Evolutionary conservation across 1,140 invertebrate species (phyloP).

Genomic region (Drosophila navojoa): DNA sequence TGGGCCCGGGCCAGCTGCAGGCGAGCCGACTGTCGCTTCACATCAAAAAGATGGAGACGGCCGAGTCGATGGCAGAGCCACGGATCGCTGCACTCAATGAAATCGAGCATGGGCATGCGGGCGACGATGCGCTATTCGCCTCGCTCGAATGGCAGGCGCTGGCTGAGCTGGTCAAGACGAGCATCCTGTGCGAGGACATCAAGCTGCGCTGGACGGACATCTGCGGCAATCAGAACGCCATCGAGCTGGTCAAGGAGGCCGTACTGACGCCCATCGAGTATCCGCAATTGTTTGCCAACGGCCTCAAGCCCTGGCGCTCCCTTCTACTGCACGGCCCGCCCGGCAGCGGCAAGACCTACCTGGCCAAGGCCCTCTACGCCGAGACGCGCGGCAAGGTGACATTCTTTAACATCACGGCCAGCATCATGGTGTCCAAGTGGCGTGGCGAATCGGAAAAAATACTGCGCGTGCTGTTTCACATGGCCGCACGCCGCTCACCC

Average conservation of each 20-base stretch:
- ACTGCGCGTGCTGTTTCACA: constrained; percentile 91
- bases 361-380: constrained; percentile 94
- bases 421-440: constrained; percentile 96
- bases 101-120: constrained; percentile 64
- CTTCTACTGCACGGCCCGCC: constrained; percentile 94
- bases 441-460: constrained; percentile 97
- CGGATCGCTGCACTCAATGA: constrained; percentile 44
- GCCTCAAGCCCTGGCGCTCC: constrained; percentile 93
- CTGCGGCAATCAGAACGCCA: constrained; percentile 91
- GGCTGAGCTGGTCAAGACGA: constrained; percentile 70
- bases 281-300: constrained; percentile 91
- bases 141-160: constrained; percentile 71
- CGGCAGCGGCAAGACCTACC: constrained; percentile 92
- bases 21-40: constrained; percentile 42
- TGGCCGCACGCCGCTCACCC: constrained; percentile 95
- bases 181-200: constrained; percentile 61
- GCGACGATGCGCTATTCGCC: constrained; percentile 57
- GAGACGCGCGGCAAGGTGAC: constrained; percentile 90
- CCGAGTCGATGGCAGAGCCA: constrained; percentile 1
- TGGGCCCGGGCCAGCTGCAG: constrained; percentile 18
- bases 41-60: constrained; percentile 63
- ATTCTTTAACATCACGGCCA: constrained; percentile 96
- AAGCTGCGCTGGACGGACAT: constrained; percentile 87
- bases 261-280: constrained; percentile 94
- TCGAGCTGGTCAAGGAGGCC: constrained; percentile 94